Percentiles rank a stretch among this genome's conserved stretches.
Evolutionary conservation across 2,113 vertebrate species (phyloP).

Genomic region (Calidris pugnax): DNA sequence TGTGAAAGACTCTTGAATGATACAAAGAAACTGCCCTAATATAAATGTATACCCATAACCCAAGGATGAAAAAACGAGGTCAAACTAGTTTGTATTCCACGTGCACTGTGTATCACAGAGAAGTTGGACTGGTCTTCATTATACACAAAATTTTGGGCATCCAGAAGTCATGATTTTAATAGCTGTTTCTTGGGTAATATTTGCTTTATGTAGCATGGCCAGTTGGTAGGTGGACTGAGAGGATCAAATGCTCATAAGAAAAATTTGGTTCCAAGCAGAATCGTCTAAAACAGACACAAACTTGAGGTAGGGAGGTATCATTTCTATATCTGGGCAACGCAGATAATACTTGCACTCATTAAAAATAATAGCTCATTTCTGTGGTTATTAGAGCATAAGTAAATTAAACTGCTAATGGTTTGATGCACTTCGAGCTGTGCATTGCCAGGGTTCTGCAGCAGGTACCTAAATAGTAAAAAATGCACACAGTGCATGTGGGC

Average conservation of each 20-base stretch:
- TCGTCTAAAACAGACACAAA: not conserved
- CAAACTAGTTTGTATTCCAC: not conserved
- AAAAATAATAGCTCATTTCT: conserved; percentile 67
- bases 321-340: not conserved
- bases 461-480: conserved; percentile 5
- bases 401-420: conserved; percentile 49
- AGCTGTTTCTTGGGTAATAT: not conserved
- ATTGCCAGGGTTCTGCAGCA: not conserved
- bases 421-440: conserved; percentile 25
- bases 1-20: not conserved
- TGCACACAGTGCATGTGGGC: not conserved
- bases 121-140: not conserved
- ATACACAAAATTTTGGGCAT: not conserved
- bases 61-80: not conserved
- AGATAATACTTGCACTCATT: conserved; percentile 41
- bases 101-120: not conserved
- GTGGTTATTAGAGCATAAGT: conserved; percentile 60
- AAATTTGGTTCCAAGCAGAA: not conserved
- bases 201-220: conserved; percentile 3
- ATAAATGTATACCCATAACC: not conserved
- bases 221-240: not conserved
- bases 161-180: not conserved
- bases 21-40: not conserved
- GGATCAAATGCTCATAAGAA: not conserved
- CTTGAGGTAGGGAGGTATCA: not conserved